Conservation (phyloP, 1,140 invertebrate genomes). For the Globodera rostochiensis region DNA sequence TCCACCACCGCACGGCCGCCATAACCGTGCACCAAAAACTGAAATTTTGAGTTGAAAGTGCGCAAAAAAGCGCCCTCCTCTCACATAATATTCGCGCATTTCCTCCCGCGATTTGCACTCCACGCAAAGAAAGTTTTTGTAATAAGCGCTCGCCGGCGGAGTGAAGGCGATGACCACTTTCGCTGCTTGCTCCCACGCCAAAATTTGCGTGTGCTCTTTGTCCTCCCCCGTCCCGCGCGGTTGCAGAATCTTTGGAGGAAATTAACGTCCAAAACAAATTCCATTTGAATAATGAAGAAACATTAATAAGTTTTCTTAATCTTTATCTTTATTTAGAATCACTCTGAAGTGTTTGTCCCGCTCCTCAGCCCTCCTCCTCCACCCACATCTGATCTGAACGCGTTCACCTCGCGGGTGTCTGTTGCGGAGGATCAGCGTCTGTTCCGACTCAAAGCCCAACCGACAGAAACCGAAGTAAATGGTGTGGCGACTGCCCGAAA, state of each 20-base stretch:
- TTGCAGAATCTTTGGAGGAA: background rate
- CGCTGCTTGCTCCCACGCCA: background rate
- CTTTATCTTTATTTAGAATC: background rate
- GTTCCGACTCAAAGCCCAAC: conserved; percentile 22
- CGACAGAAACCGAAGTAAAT: conserved; percentile 27
- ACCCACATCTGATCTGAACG: conserved; percentile 12
- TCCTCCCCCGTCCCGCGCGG: background rate
- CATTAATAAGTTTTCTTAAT: background rate
- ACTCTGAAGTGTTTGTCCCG: background rate
- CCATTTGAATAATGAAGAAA: background rate
- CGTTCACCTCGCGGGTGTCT: conserved; percentile 13
- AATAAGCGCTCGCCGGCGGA: background rate
- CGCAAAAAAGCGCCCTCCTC: background rate
- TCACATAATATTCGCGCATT: background rate
- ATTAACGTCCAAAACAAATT: background rate
- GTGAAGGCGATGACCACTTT: conserved; percentile 20
- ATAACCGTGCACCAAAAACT: conserved; percentile 19
- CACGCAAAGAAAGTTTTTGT: background rate
- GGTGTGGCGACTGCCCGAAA: background rate
- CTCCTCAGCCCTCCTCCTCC: background rate
- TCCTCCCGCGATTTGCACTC: conserved; percentile 8
- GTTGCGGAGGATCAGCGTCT: conserved; percentile 16
- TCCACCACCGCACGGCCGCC: conserved; percentile 15
- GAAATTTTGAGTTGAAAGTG: background rate
- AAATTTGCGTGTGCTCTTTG: background rate